Conservation (phyloP, 2,113 vertebrate genomes). For the Urocitellus parryii region DNA sequence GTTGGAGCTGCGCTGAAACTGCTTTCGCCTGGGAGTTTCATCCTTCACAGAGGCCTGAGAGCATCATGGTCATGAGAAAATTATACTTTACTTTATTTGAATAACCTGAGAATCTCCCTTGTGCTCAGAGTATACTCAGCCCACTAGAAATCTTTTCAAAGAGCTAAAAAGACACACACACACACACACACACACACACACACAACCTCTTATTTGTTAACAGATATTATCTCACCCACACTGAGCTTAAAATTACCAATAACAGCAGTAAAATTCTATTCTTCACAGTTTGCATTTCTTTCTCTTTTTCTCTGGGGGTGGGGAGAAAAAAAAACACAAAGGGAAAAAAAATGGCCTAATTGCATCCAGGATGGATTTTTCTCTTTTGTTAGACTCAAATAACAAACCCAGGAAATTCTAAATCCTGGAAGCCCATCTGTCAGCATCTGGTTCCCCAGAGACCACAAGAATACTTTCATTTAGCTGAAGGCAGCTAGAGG, state of each 20-base stretch:
- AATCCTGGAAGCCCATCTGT: constrained; percentile 67
- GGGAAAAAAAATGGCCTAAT: constrained; percentile 59
- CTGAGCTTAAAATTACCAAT: constrained; percentile 50
- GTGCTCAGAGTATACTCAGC: background rate
- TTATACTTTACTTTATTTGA: constrained; percentile 29
- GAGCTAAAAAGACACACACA: constrained; percentile 39
- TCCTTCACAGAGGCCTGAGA: background rate
- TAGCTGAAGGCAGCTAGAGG: constrained; percentile 53
- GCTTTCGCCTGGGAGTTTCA: background rate
- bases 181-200: background rate
- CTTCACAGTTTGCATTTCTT: constrained; percentile 30
- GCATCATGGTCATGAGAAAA: background rate
- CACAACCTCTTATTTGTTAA: constrained; percentile 55
- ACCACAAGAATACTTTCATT: constrained; percentile 72
- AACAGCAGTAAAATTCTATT: constrained; percentile 13
- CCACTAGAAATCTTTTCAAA: background rate
- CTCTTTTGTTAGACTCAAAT: constrained; percentile 69
- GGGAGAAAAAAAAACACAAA: background rate
- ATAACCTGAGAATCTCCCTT: background rate
- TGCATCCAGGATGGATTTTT: constrained; percentile 63
- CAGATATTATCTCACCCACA: constrained; percentile 46
- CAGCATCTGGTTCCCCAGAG: constrained; percentile 62
- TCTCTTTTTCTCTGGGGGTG: background rate
- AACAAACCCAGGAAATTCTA: constrained; percentile 62
- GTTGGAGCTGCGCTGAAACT: background rate